Evolutionary conservation across 2,888 invertebrate species (phyloP), one percentile per base, ranked within the genome.

Genomic region (Brenthis hecate): DNA sequence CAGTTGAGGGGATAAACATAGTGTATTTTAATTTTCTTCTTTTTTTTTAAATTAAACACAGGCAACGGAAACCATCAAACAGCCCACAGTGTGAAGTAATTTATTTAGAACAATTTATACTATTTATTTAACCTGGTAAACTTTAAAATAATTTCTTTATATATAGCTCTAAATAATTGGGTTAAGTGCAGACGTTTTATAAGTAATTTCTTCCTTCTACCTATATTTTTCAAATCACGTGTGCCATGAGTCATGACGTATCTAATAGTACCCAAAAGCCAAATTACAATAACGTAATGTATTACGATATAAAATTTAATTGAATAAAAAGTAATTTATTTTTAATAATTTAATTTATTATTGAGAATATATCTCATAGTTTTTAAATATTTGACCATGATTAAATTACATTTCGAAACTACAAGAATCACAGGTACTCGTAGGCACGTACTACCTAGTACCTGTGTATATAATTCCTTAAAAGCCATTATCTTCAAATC

Each of bases 121-220:
- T 50, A 60, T 48, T 23, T 56, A 11, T 8, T 60, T 13, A 50
- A 36, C 53, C 62, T 62, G 43, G 53, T 53, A 43, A 54, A 54
- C 62, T 62, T 62, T 51, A 54, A 54, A 43, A 5, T 14, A 62
- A 54, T 19, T 23, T 43, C 2, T 16, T 53, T 53, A 53, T n/a
- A 43, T 43, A 11, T 53, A 53, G 14, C 53, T 28, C 32, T 43
- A 36, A 13, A 23, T 43, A 54, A 43, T 53, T n/a, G 36, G 54
- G 62, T 62, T 62, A 62, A 53, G 54, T 56, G 51, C 51, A 53
- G n/a, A 16, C 51, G 8, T 16, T 8, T 16, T 53, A n/a, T 53
- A 14, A 56, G n/a, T 32, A 19, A 54, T 53, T 36, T 54, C 8
- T 14, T 54, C 23, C 53, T 62, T 5, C 16, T 23, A n/a, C n/a